phyloP scores from a whole-genome alignment of 1,140 invertebrate genomes.

The Eurosta solidaginis region DNA sequence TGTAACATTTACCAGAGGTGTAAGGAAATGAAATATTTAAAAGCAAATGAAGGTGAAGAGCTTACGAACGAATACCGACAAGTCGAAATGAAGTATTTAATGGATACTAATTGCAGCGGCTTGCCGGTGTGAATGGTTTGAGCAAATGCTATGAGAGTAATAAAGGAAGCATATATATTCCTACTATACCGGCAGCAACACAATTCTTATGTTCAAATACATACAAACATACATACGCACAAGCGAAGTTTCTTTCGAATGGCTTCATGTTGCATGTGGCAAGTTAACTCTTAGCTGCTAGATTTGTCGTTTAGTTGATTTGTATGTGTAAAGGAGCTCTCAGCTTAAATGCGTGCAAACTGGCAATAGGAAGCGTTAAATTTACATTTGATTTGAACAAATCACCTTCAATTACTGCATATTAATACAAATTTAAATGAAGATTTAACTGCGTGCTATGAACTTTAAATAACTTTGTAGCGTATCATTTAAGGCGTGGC shows the following conservation, averaged over 20 bases:
- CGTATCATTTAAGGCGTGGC: neutral
- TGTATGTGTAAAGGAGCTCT: neutral
- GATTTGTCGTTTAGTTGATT: slow-evolving; percentile 18
- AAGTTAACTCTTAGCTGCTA: neutral
- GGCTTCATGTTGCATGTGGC: slow-evolving; percentile 18
- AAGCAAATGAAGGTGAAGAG: slow-evolving; percentile 12
- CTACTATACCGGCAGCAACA: neutral
- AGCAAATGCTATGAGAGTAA: neutral
- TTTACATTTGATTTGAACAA: neutral
- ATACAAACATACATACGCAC: neutral
- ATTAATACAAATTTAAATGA: slow-evolving; percentile 19
- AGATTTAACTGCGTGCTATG: neutral
- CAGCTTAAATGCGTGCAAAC: neutral
- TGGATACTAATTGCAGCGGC: slow-evolving; percentile 13
- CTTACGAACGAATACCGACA: neutral
- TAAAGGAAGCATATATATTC: neutral
- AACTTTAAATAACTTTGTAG: neutral
- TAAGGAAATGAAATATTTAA: no score
- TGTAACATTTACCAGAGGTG: no score
- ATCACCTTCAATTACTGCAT: slow-evolving; percentile 22
- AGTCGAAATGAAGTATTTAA: slow-evolving; percentile 18
- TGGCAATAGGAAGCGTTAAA: neutral
- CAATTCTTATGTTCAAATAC: no score
- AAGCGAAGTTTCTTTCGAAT: neutral
- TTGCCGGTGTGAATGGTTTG: neutral